Evolutionary conservation across 1,140 invertebrate genomes (phyloP).

Genomic region (Trypoxylus dichotomus): DNA sequence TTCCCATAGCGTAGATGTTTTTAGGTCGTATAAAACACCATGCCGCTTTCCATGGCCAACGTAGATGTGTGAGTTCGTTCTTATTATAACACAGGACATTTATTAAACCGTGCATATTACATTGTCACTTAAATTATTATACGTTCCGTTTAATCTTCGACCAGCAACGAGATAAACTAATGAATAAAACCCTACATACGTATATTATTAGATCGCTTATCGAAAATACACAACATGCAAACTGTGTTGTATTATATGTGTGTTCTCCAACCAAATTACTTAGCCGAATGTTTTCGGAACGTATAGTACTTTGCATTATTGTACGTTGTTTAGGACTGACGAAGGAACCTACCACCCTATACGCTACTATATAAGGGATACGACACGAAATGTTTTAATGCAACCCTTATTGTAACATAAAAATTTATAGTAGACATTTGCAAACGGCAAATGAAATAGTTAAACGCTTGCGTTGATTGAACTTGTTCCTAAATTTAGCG

Average conservation of each 20-base stretch:
- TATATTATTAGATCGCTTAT: constrained; percentile 15
- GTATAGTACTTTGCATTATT: constrained; percentile 10
- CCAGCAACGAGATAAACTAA: constrained; percentile 5
- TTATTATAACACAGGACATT: constrained; percentile 25
- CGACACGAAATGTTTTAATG: neutral
- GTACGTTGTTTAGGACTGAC: neutral
- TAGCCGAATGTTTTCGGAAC: neutral
- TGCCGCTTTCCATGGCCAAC: constrained; percentile 29
- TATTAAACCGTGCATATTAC: neutral
- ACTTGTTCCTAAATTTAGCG: neutral
- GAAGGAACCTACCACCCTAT: neutral
- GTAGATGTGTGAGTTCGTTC: constrained; percentile 31
- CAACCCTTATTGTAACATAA: constrained; percentile 24
- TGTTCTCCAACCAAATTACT: neutral
- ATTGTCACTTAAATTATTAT: neutral
- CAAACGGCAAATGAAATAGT: neutral
- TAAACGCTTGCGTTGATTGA: neutral
- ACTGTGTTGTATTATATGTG: neutral
- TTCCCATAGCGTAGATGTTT: constrained; percentile 27
- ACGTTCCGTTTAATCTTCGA: constrained; percentile 10
- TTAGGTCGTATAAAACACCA: constrained; percentile 27
- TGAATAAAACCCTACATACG: neutral
- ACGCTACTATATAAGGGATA: constrained; percentile 12
- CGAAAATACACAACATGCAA: neutral
- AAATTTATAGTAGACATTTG: constrained; percentile 12